Percentiles rank a stretch among this genome's conserved stretches.
phyloP scores from a whole-genome alignment of 1,140 invertebrate species.

The Brachionus rotundiformis region DNA sequence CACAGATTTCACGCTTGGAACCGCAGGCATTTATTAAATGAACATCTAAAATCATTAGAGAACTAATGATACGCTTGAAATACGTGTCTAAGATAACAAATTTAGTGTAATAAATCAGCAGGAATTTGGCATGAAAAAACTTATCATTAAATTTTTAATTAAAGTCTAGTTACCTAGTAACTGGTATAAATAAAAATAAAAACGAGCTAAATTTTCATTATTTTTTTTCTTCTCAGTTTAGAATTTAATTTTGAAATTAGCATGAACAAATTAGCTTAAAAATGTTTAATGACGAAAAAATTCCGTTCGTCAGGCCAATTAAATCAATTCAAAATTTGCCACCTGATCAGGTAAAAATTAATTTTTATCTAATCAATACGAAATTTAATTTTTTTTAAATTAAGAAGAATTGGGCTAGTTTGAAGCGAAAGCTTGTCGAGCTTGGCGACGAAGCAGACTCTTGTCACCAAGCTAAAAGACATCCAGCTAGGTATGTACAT shows the following conservation, averaged over 20 bases:
- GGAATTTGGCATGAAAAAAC: slow-evolving; percentile 44
- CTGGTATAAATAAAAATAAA: background rate
- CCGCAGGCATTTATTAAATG: background rate
- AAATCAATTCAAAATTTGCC: background rate
- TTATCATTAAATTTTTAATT: slow-evolving; percentile 36
- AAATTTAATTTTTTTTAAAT: background rate
- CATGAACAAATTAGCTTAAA: background rate
- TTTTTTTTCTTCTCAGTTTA: background rate
- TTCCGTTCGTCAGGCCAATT: slow-evolving; percentile 14
- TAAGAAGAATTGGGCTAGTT: background rate
- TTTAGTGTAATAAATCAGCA: slow-evolving; percentile 37
- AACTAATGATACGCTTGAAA: slow-evolving; percentile 31
- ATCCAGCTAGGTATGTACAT: background rate
- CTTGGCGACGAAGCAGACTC: background rate
- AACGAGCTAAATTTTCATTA: slow-evolving; percentile 31
- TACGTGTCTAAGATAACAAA: slow-evolving; percentile 14
- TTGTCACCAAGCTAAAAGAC: background rate
- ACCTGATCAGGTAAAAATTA: background rate
- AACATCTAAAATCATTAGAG: background rate
- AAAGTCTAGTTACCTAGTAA: slow-evolving; percentile 33
- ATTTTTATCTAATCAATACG: background rate
- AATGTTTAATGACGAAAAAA: slow-evolving; percentile 38
- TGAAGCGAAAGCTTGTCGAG: background rate
- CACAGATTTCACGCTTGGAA: slow-evolving; percentile 11
- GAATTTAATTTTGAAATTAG: background rate